These are phyloP conservation scores for Drosophila fuyamai DNA, from an alignment of 1,140 invertebrate species.

Conservation along the genomic window DNA sequence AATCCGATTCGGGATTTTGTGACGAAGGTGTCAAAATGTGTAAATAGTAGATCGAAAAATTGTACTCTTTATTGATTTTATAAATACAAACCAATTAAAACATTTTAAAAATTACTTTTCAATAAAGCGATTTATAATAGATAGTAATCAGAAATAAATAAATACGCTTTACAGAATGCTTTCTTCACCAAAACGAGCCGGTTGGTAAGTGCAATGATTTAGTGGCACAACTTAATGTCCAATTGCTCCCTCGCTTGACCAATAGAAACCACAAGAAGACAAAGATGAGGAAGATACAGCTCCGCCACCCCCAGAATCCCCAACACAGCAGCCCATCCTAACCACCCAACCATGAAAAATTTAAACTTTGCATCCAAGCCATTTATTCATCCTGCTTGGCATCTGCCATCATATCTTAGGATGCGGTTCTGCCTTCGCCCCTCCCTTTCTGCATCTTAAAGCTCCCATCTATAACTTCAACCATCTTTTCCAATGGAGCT, in stretches of 20 bases:
- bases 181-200: not conserved
- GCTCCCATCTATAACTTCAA: slow-evolving; percentile 23
- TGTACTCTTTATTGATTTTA: not conserved
- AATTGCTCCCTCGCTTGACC: slow-evolving; percentile 26
- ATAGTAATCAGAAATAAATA: not conserved
- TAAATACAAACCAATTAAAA: not conserved
- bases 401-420: slow-evolving; percentile 73
- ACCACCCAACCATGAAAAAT: slow-evolving; percentile 70
- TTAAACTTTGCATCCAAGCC: slow-evolving; percentile 66
- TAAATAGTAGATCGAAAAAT: not conserved
- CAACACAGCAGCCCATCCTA: slow-evolving; percentile 11
- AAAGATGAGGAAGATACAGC: not conserved
- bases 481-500: slow-evolving; percentile 6
- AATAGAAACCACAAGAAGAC: slow-evolving; percentile 23
- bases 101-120: not conserved
- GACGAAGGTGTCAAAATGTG: not conserved
- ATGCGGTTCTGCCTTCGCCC: slow-evolving; percentile 57
- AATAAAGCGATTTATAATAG: not conserved
- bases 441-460: slow-evolving; percentile 1
- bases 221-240: slow-evolving; percentile 7
- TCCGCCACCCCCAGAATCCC: not conserved
- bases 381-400: slow-evolving; percentile 73
- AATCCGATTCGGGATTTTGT: not conserved
- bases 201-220: slow-evolving; percentile 10
- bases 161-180: not conserved